Conservation (phyloP, 2,888 invertebrate genomes). For the Thymelicus lineola region DNA sequence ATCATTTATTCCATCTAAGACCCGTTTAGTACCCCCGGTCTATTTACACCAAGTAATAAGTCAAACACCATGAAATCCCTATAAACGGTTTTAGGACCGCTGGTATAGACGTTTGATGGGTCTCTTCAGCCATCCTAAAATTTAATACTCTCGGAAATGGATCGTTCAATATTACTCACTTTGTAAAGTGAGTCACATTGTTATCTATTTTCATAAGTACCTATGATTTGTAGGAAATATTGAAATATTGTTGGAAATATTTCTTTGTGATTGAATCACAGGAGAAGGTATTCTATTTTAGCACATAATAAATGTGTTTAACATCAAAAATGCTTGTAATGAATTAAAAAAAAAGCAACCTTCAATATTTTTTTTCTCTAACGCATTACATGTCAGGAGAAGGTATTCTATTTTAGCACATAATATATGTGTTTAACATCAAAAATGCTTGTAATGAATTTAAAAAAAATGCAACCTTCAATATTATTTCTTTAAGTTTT, state of each 20-base stretch:
- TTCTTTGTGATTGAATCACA: background rate
- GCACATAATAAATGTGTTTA: too few species aligned
- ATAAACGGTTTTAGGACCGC: constrained; percentile 28
- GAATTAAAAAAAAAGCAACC: too few species aligned
- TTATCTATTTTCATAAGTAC: background rate
- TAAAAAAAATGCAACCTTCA: too few species aligned
- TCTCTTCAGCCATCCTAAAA: constrained; percentile 26
- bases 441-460: too few species aligned
- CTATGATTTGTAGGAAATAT: background rate
- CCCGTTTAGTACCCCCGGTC: constrained; percentile 18
- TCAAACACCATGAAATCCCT: constrained; percentile 27
- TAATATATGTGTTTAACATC: too few species aligned
- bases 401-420: too few species aligned
- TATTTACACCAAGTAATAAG: constrained; percentile 35
- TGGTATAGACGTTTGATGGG: constrained; percentile 28
- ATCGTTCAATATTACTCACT: constrained; percentile 14
- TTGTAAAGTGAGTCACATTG: background rate
- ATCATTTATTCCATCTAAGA: constrained; percentile 12
- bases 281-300: too few species aligned
- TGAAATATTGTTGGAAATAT: background rate
- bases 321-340: too few species aligned
- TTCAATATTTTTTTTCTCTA: too few species aligned
- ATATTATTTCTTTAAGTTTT: too few species aligned
- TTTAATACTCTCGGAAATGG: constrained; percentile 23
- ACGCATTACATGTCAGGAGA: too few species aligned